Evolutionary conservation across 2,888 invertebrate species (phyloP).

Genomic region (Smittia aterrima): DNA sequence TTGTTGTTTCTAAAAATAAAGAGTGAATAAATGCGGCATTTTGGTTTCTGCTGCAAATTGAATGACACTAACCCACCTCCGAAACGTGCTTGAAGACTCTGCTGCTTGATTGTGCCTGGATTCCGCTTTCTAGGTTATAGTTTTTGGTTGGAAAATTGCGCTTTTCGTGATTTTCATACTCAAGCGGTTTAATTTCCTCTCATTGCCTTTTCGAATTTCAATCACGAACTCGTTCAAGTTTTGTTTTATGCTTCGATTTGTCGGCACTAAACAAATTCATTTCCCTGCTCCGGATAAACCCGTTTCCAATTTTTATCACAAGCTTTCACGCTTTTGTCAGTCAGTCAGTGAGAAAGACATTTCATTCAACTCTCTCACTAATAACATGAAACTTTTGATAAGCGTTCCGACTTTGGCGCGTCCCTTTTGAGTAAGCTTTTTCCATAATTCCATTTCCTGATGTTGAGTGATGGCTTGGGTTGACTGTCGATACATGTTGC

Average conservation of each 20-base stretch:
- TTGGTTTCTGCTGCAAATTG: not conserved
- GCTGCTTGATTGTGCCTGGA: not conserved
- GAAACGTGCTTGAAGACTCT: not conserved
- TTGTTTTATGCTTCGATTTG: not conserved
- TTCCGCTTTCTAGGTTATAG: not conserved
- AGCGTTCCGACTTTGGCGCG: too few relatives aligned
- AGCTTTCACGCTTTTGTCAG: too few relatives aligned
- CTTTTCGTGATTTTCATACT: not conserved
- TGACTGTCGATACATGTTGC: not conserved
- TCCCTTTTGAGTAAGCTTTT: not conserved
- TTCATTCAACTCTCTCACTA: too few relatives aligned
- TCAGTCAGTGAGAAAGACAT: too few relatives aligned
- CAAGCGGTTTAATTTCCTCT: not conserved
- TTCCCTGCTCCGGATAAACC: too few relatives aligned
- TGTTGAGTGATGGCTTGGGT: not conserved
- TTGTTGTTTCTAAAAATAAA: constrained; percentile 23
- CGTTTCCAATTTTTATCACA: too few relatives aligned
- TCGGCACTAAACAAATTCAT: not conserved
- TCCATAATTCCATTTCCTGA: not conserved
- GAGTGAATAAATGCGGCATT: not conserved
- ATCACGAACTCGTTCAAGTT: not conserved
- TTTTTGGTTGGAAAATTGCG: not conserved
- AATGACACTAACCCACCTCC: not conserved
- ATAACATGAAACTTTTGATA: too few relatives aligned
- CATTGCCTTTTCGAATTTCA: not conserved